Evolutionary conservation across 2,797 vertebrate species (phyloP), one percentile per base, ranked within the genome.

Genomic region (Rousettus madagascariensis): DNA sequence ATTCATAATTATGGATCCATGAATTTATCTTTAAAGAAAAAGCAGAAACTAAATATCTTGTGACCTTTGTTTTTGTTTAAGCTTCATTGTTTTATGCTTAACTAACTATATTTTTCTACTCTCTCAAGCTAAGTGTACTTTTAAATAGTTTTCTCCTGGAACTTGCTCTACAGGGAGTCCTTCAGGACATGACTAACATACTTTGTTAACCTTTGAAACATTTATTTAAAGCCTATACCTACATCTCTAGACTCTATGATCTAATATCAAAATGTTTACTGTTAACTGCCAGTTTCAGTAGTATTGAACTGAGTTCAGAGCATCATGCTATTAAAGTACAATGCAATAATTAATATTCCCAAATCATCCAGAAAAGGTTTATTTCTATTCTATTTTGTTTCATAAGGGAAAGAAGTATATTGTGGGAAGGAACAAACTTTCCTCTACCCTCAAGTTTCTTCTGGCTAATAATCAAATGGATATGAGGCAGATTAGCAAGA

Each of bases 311-410:
- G 83, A 95, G 38, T 84, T 83, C 84, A 80, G 63, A 94, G 72
- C 49, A 92, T 66, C 49, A 86, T 80, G 86, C 66, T 72, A 77
- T 78, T 92, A 80, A 90, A 91, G 13, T 78, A 59, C 12, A 91
- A 51, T 66, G 26, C 74, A 69, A 61, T 88, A 74, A 88, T 86
- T 94, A 88, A 91, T 51, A 91, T 90, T 89, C 11, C 53, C 28
- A 17, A 86, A 19, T 93, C 75, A 91, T 55, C 61, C 75, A 90
- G 12, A 80, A 95, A 94, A 77, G 43, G 43, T 22, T 57, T 87
- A 59, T 86, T 92, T 96, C 30, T 94, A 15, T 72, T 90, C 17
- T 86, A 86, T 68, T 95, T 91, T 78, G 36, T 51, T 93, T 90
- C 11, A 10, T 61, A 96, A 86, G 33, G 72, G 71, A 82, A 17